Base-by-base conservation (phyloP, 2,888 invertebrate genomes). In the Drosophila birchii region DNA sequence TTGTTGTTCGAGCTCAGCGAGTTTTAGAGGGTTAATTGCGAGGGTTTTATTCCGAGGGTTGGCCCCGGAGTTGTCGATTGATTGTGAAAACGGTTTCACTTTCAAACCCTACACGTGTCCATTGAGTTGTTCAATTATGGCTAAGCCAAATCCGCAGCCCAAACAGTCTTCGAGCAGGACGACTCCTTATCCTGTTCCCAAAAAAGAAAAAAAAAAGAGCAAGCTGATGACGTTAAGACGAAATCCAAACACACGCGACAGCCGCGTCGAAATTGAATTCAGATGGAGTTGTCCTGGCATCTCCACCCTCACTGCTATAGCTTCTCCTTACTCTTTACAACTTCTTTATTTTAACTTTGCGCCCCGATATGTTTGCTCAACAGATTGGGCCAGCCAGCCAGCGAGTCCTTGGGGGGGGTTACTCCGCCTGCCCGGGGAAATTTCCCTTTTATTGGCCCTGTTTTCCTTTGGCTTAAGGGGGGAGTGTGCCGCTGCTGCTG, bases 101-200 rank as follows among this genome's bases (percentile, higher is more conserved):
- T 49, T 26, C 43, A 43, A 9, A 45, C 34, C 66, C 53, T 60
- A 85, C 90, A 90, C 91, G 91, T 91, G 91, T 85, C 86, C 79
- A 59, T 76, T 61, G 78, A 82, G 80, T 86, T 84, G 80, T 76
- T 84, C 88, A 89, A 85, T 89, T 89, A 88, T 75, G 90, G 88
- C 88, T 90, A 89, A 91, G 89, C 90, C 81, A 90, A 90, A 91
- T 86, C 90, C 81, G 45, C 75, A 81, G 80, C 69, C 79, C 81
- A 91, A 90, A 90, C 80, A 86, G 61, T 70, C 70, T 51, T 43
- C 26, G 38, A 57, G 9, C 32, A 41, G 36, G 39, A 20, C 29
- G 39, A 20, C 16, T 55, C 38, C 53, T 58, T 45, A 61, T 56
- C 60, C 60, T 55, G 32, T 11, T 11, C 29, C 18, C 18, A 18